Evolutionary conservation across 2,888 invertebrate species (phyloP), one percentile per base, ranked within the genome.

Genomic region (Melieria omissa): DNA sequence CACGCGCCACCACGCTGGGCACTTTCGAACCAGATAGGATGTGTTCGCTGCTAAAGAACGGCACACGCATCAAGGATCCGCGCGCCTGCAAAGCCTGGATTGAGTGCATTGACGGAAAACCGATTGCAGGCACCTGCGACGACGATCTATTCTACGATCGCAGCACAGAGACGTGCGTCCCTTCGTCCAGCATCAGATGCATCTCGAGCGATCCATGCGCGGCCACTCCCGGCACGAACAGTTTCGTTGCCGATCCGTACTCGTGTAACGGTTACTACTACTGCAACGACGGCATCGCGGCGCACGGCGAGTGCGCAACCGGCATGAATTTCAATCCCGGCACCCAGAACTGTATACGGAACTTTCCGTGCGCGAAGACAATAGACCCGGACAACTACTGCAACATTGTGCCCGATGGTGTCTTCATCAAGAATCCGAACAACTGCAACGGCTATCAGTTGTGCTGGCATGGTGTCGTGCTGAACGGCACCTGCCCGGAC

Each of bases 191-290:
- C 12, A 70, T 80, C 0, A 78, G 65, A 45, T 85, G 84, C 49
- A 16, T 81, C n/a, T 83, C 84, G 0, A 83, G 81, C 45, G 57
- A 81, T 74, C 81, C 85, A 0, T 85, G 84, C 58, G 83, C 82
- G 0, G 61, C 74, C 5, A 71, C 70, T 6, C 62, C 68, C 3
- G 46, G 60, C 2, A 3, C 64, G 0, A 75, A 78, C 65, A 86
- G 82, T 3, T 85, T 84, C 57, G 76, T 78, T 0, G 73, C 75
- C 5, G 85, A 85, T 79, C 85, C 83, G 3, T 79, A 82, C 42
- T 78, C 80, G 12, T 85, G 85, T 71, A 81, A 78, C 64, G 78
- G 80, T 0, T 86, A 85, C 61, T 86, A 82, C 58, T 85, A 85
- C 49, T 85, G 84, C 63, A 46, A 9, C 5, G 72, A 80, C 12